Evolutionary conservation across 1,140 invertebrate species (phyloP), one percentile per base, ranked within the genome.

Genomic region (Tribolium madens): DNA sequence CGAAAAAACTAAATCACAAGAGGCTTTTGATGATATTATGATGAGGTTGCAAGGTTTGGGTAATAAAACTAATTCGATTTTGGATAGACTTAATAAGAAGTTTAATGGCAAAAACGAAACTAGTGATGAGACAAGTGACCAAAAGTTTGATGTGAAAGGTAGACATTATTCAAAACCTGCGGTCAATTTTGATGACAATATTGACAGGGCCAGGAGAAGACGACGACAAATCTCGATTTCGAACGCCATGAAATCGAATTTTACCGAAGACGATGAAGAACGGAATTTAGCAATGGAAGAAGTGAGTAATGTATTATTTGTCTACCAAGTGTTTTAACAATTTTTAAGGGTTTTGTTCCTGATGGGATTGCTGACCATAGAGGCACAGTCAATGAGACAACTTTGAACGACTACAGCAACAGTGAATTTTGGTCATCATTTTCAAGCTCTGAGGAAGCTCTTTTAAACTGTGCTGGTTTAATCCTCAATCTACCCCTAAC

Each of bases 371-470:
- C 91, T 0, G 90, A 92, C 33, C 88, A 92, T 78, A 88, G 90
- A 76, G 88, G 88, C 0, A 85, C 85, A 2, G 81, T 92, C 1
- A 91, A 91, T 81, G 89, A 92, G 81, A 91, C 90, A 0, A 89
- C 88, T 0, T 80, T 88, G 3, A 89, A 91, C 77, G 92, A 93
- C 79, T 89, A 89, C 84, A 91, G 91, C 72, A 91, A 92, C 78
- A 93, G 92, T 0, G 93, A 95, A 83, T 93, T 93, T 82, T 93
- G 92, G 91, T 94, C 93, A 0, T 94, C 92, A 0, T 94, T 93
- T 85, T 93, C 92, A 10, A 91, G 90, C 78, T 93, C 92, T 42
- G 93, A 94, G 81, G 93, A 94, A 82, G 90, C 91, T 1, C 85
- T 95, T 1, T 84, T 93, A 2, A 90, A 92, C 76, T 95, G 93